Evolutionary conservation across 2,888 invertebrate genomes (phyloP), one percentile per base, ranked within the genome.

Genomic region (Mactromeris polynyma): DNA sequence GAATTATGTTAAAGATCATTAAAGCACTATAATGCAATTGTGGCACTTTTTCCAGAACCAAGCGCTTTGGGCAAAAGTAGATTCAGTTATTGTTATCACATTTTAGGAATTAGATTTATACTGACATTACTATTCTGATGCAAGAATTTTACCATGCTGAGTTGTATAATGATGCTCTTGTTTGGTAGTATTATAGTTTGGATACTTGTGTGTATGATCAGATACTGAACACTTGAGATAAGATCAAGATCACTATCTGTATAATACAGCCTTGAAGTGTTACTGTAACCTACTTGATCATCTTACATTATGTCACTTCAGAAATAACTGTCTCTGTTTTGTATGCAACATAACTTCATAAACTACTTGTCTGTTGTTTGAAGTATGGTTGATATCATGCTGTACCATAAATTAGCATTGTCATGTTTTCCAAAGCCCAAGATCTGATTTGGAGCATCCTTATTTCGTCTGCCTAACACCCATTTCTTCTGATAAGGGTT

Each of bases 241-340:
- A 73, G 73, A 73, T 73, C 36, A 73, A 73, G 73, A 73, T 73
- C 36, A 73, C 36, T 36, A 73, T 36, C 73, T 73, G 2, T 64
- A 64, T 26, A 4, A 26, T 26, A 64, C 58, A 64, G 58, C 26
- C 58, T 64, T 64, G 7, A 64, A 64, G 58, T 64, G 58, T 64
- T 26, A 64, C 26, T 64, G 58, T 64, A 64, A 26, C 58, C 0
- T 26, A 64, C 58, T 64, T 64, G n/a, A 64, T 64, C 58, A 64
- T 26, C 58, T 26, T 26, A 64, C 26, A 64, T 64, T 26, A 64
- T 64, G 58, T 64, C 58, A 64, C 58, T 64, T 26, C 26, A 26
- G 26, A 64, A 4, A 46, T 46, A 46, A 64, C 58, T 64, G 4
- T 64, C 58, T 64, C 58, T 64, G 26, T 64, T 26, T 26, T n/a